phyloP scores from a whole-genome alignment of 2,888 invertebrate genomes.

The Tanytarsus gracilentus region DNA sequence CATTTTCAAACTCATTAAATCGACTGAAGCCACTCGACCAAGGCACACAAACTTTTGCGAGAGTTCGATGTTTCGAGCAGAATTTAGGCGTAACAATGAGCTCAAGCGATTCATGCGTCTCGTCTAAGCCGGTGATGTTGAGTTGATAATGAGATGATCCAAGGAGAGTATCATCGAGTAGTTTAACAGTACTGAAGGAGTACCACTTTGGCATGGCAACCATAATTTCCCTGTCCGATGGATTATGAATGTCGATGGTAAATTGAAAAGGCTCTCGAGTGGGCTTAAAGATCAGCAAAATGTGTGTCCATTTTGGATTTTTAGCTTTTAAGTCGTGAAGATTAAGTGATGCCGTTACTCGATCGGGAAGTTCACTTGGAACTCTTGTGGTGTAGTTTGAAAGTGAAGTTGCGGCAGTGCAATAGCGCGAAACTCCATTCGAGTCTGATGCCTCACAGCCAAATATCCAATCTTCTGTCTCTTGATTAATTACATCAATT shows the following conservation, averaged over 20 bases:
- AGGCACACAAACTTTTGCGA: constrained; percentile 53
- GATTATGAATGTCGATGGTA: constrained; percentile 55
- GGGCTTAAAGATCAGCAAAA: constrained; percentile 58
- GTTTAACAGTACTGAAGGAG: constrained; percentile 38
- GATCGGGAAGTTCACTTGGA: constrained; percentile 43
- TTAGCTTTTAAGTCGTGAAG: constrained; percentile 51
- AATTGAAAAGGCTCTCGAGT: constrained; percentile 51
- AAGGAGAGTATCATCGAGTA: constrained; percentile 49
- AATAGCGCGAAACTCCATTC: constrained; percentile 49
- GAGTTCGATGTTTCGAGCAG: constrained; percentile 49
- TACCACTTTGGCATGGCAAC: constrained; percentile 42
- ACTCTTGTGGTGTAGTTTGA: constrained; percentile 48
- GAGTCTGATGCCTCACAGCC: constrained; percentile 57
- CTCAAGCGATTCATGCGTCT: constrained; percentile 52
- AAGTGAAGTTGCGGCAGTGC: constrained; percentile 34
- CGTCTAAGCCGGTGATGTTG: constrained; percentile 48
- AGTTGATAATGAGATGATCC: constrained; percentile 54
- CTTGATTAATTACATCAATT: constrained; percentile 58
- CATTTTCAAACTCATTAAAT: constrained; percentile 53
- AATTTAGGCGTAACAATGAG: constrained; percentile 50
- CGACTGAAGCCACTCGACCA: constrained; percentile 57
- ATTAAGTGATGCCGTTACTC: constrained; percentile 50
- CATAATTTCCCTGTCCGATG: constrained; percentile 41
- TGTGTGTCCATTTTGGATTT: constrained; percentile 55
- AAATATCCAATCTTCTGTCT: constrained; percentile 66